Evolutionary conservation across 2,797 vertebrate species (phyloP), one percentile per base, ranked within the genome.

Genomic region (Selene dorsalis): DNA sequence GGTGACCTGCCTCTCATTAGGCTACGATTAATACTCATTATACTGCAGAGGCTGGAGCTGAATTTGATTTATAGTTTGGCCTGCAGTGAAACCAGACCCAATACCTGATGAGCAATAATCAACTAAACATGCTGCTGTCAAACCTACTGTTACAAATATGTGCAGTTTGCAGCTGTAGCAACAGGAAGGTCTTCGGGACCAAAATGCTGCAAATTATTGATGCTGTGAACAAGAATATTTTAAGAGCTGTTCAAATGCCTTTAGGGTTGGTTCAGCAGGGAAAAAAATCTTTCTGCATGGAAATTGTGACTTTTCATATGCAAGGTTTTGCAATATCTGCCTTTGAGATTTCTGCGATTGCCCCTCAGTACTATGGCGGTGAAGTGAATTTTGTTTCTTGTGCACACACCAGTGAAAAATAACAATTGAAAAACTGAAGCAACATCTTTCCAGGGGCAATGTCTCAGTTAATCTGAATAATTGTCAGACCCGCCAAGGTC

Each of bases 101-200:
- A 93, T 87, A 89, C 88, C 80, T 84, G 87, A 87, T 74, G 83
- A 91, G 90, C 84, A 92, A 93, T 89, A 92, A 93, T 91, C 84
- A 93, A 92, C 86, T 86, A 93, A 94, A 91, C 66, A 75, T 77
- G 66, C 78, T 69, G 69, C 84, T 78, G 84, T 81, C 85, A 80
- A 83, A 84, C 32, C 55, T 52, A 26, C 62, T 61, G 65, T 88
- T 88, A 90, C 83, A 79, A 81, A 79, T 84, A 76, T 86, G 79
- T 78, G 66, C 84, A 69, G 55, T 81, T 22, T 84, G 79, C 75
- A 77, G 79, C 73, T 45, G 45, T 66, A 64, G 81, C 83, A 79
- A 0, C 26, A 69, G 85, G 79, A 83, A 20, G 16, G 35, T 75
- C 55, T 62, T 22, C 6, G 22, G 39, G 47, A 77, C 77, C 13